Evolutionary conservation across 1,140 invertebrate species (phyloP).

Genomic region (Dinoponera quadriceps): DNA sequence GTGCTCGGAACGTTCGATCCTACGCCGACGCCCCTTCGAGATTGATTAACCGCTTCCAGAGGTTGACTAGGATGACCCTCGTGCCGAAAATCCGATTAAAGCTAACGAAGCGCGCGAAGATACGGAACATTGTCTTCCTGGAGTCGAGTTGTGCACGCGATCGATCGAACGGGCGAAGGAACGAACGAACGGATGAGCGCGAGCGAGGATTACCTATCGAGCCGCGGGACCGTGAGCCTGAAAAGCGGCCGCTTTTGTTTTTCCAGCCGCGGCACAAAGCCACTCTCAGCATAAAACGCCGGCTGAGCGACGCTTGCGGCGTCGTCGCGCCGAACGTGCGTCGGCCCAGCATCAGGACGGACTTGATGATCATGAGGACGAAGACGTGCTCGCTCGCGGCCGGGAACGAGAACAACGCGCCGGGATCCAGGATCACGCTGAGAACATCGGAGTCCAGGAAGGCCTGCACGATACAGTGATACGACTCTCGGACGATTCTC

Average conservation of each 20-base stretch:
- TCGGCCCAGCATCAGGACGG: constrained; percentile 93
- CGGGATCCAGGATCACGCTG: constrained; percentile 78
- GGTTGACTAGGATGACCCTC: neutral
- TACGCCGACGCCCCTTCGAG: neutral
- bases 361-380: constrained; percentile 93
- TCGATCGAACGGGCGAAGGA: constrained; percentile 10
- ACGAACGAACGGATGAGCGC: neutral
- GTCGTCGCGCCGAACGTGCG: constrained; percentile 94
- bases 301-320: constrained; percentile 93
- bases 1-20: no score
- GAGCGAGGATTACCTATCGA: constrained; percentile 36
- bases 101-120: constrained; percentile 8
- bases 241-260: constrained; percentile 76
- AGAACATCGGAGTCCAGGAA: constrained; percentile 74
- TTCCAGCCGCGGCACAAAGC: constrained; percentile 90
- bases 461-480: constrained; percentile 80
- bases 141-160: constrained; percentile 23
- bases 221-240: neutral
- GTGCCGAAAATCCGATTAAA: constrained; percentile 34
- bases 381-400: constrained; percentile 91
- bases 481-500: constrained; percentile 27
- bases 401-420: constrained; percentile 81
- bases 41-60: constrained; percentile 16
- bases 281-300: constrained; percentile 91
- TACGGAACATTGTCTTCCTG: neutral